Base-by-base conservation (phyloP, 2,113 vertebrate genomes). In the Etheostoma spectabile region DNA sequence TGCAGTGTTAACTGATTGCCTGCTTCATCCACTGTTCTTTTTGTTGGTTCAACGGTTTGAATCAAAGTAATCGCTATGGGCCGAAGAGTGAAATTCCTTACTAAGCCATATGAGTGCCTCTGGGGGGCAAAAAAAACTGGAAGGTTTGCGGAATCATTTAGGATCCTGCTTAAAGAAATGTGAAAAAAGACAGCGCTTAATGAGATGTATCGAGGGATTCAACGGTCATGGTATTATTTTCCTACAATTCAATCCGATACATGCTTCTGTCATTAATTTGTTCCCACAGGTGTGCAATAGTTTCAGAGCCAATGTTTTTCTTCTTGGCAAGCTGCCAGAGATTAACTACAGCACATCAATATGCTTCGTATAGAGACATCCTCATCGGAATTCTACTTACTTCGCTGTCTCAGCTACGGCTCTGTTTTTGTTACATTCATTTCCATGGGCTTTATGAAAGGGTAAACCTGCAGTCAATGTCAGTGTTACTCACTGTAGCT, bases 291-390 rank as follows among this genome's bases (percentile, higher is more conserved):
- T 92, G 88, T 76, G 73, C 76, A 81, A 85, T 81, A 57, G 79
- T 82, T 90, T 88, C 77, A 77, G 79, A 82, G 83, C 53, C 42
- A 3, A 38, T 61, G 55, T 63, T 71, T 81, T 30, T 27, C 56
- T 85, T 88, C 52, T 22, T 85, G 83, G 88, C 79, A 61, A 38
- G 12, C 83, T 91, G 83, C 86, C 90, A 86, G 70, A 91, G 84
- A 88, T 89, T 84, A 90, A 88, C 88, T 69, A 65, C 78, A 68
- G 70, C 72, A 61, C 91, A 89, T 93, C 88, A 87, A 87, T 87
- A 88, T 88, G 78, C 77, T 72, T 65, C 24, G 8, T 80, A 88
- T 42, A 38, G 52, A 85, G 88, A 92, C 79, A 86, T 86, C 70
- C 77, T 75, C 74, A 64, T 84, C 46, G 74, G 83, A 80, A 73